Percentiles rank a stretch among this genome's conserved stretches.
Conservation (phyloP, 2,888 invertebrate species). For the Tortrix viridana region DNA sequence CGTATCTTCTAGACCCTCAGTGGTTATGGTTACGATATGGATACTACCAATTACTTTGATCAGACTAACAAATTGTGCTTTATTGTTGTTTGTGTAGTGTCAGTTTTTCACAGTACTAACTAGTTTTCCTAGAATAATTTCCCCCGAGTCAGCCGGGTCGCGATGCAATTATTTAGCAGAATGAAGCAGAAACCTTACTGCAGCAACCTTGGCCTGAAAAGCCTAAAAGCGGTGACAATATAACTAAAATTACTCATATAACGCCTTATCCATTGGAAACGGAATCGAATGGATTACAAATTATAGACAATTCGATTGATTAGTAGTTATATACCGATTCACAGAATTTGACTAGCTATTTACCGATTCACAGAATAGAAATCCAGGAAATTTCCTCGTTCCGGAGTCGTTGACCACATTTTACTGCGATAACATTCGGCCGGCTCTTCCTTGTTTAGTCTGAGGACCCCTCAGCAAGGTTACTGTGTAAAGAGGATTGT, state of each 20-base stretch:
- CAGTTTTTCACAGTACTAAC: neutral
- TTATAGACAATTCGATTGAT: slow-evolving; percentile 11
- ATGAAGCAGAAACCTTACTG: slow-evolving; percentile 31
- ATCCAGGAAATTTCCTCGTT: slow-evolving; percentile 52
- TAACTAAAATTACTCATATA: slow-evolving; percentile 3
- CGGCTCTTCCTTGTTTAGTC: slow-evolving; percentile 50
- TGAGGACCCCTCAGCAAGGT: slow-evolving; percentile 34
- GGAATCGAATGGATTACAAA: slow-evolving; percentile 21
- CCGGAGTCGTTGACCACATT: slow-evolving; percentile 57
- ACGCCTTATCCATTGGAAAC: neutral
- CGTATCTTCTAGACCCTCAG: no score
- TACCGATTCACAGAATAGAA: slow-evolving; percentile 13
- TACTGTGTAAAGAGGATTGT: slow-evolving; percentile 47
- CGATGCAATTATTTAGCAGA: slow-evolving; percentile 26
- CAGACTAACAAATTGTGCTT: no score
- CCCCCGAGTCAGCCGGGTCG: slow-evolving; percentile 18
- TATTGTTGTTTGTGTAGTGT: no score
- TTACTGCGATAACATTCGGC: slow-evolving; percentile 42
- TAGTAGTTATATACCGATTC: slow-evolving; percentile 8
- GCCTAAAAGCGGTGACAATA: neutral
- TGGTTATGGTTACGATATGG: no score
- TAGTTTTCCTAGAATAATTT: slow-evolving; percentile 8
- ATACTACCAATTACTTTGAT: no score
- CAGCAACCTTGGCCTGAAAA: slow-evolving; percentile 30
- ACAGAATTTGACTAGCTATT: slow-evolving; percentile 12